These are phyloP conservation scores for Ranitomeya imitator DNA, from an alignment of 2,113 vertebrate genomes.

Conservation along the genomic window DNA sequence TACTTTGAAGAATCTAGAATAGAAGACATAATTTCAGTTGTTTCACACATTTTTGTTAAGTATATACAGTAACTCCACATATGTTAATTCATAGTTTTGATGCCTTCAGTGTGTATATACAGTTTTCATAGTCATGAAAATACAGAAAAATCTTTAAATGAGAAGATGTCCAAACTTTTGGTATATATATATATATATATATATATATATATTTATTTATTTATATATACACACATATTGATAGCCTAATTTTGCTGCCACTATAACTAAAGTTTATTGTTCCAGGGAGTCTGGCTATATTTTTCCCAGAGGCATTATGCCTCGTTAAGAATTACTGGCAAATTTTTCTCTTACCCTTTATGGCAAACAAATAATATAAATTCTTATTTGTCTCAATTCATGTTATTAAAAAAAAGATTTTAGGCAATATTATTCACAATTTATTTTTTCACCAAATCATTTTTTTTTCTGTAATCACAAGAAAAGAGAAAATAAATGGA, in stretches of 20 bases:
- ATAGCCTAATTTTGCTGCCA: background rate
- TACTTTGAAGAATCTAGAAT: too few relatives aligned
- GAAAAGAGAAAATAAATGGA: slow-evolving; percentile 13
- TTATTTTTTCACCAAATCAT: background rate
- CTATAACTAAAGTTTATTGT: background rate
- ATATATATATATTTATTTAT: too few relatives aligned
- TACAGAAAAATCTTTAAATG: too few relatives aligned
- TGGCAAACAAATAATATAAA: slow-evolving; percentile 14
- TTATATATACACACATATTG: too few relatives aligned
- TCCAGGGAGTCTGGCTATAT: background rate
- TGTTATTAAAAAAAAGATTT: background rate
- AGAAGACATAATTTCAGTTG: too few relatives aligned
- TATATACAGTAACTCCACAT: too few relatives aligned
- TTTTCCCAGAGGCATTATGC: background rate
- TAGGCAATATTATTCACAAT: slow-evolving; percentile 1
- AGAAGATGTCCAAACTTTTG: too few relatives aligned
- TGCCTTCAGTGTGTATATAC: too few relatives aligned
- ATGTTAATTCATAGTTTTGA: too few relatives aligned
- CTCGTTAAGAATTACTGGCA: background rate
- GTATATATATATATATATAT: too few relatives aligned
- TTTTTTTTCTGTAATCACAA: background rate
- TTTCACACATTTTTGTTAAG: too few relatives aligned
- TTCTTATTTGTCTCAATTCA: background rate
- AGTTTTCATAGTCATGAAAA: too few relatives aligned
- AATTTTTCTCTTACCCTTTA: background rate